phyloP scores from a whole-genome alignment of 2,797 vertebrate genomes.

The Furcifer pardalis region DNA sequence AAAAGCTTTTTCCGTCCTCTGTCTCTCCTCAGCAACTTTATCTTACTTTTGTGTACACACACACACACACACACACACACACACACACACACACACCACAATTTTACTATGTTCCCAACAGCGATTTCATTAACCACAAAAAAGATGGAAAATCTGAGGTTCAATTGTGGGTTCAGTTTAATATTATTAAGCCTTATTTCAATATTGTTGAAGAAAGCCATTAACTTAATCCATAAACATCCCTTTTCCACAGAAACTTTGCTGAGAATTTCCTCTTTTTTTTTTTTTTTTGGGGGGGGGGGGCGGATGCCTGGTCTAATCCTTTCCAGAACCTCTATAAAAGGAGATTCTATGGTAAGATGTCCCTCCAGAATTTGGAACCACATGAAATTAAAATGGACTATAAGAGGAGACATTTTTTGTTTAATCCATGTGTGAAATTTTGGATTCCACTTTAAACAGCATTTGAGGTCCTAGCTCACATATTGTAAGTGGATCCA shows the following conservation, averaged over 20 bases:
- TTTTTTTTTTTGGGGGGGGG: too few species aligned
- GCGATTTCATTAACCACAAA: too few species aligned
- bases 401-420: neutral
- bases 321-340: neutral
- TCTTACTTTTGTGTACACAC: too few species aligned
- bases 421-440: too few species aligned
- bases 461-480: neutral
- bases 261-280: neutral
- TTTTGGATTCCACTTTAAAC: neutral
- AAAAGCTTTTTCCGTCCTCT: too few species aligned
- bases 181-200: neutral
- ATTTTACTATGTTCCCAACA: too few species aligned
- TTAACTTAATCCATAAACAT: neutral
- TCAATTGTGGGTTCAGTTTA: neutral
- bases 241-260: neutral
- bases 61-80: too few species aligned
- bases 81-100: too few species aligned
- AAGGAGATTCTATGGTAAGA: conserved; percentile 1
- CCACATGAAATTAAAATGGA: neutral
- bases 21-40: too few species aligned
- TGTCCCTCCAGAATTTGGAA: neutral
- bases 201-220: neutral
- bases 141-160: neutral
- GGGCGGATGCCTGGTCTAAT: neutral
- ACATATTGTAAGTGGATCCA: neutral